These are phyloP conservation scores for Montifringilla adamsi DNA, from an alignment of 2,113 vertebrate genomes.

Conservation along the genomic window DNA sequence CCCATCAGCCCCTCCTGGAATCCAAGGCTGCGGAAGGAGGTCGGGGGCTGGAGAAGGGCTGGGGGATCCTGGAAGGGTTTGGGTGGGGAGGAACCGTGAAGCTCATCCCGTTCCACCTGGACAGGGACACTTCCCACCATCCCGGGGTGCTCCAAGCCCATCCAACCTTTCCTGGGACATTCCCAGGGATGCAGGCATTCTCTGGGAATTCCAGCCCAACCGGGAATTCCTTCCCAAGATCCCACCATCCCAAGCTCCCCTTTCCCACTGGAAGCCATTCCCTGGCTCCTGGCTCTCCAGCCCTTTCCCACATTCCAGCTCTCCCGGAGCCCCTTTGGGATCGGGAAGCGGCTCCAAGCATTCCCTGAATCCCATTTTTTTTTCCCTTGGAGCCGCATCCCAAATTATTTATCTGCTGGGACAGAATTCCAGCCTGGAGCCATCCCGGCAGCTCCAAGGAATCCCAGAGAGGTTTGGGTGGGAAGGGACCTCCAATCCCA, in stretches of 20 bases:
- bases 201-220: neutral
- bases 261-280: neutral
- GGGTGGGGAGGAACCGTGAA: neutral
- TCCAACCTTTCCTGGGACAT: too few species aligned
- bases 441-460: too few species aligned
- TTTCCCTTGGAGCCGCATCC: too few species aligned
- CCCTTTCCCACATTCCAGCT: neutral
- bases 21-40: neutral
- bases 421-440: too few species aligned
- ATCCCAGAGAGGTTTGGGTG: too few species aligned
- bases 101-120: neutral
- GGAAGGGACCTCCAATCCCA: too few species aligned
- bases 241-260: neutral
- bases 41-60: neutral
- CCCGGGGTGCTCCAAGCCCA: neutral
- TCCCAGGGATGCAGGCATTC: neutral
- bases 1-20: neutral
- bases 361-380: neutral
- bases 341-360: neutral
- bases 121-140: fast-evolving
- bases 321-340: neutral
- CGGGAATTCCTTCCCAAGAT: neutral
- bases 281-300: neutral
- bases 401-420: too few species aligned
- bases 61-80: neutral